Conservation (phyloP, 2,888 invertebrate genomes). For the Diaperis boleti region DNA sequence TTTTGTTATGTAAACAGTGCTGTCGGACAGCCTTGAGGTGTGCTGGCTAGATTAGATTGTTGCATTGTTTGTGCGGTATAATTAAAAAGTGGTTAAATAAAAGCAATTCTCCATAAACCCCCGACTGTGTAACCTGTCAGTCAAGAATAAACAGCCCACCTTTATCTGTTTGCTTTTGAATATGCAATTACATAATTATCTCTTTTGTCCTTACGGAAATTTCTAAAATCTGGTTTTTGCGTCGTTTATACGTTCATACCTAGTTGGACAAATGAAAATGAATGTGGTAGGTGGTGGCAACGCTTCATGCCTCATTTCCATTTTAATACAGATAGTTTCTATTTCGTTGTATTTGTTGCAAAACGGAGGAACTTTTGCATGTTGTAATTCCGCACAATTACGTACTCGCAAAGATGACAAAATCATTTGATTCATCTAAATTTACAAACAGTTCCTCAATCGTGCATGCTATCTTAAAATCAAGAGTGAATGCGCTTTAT, state of each 20-base stretch:
- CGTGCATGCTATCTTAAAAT: too few relatives aligned
- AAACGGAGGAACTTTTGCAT: slow-evolving; percentile 29
- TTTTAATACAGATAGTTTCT: slow-evolving; percentile 25
- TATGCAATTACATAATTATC: too few relatives aligned
- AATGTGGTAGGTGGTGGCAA: slow-evolving; percentile 1
- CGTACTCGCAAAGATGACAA: slow-evolving; percentile 1
- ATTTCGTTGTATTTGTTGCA: slow-evolving; percentile 26
- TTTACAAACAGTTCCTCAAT: too few relatives aligned
- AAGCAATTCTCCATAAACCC: too few relatives aligned
- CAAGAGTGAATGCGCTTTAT: too few relatives aligned
- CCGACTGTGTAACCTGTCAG: too few relatives aligned
- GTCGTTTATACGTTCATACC: too few relatives aligned
- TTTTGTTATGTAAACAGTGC: slow-evolving; percentile 62
- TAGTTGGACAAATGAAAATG: slow-evolving; percentile 9
- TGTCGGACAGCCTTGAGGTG: slow-evolving; percentile 33
- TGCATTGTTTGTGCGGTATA: background rate
- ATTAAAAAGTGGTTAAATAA: too few relatives aligned
- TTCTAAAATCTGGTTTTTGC: too few relatives aligned
- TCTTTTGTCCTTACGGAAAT: too few relatives aligned
- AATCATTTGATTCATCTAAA: background rate
- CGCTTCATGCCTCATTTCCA: slow-evolving; percentile 20
- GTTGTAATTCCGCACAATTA: slow-evolving; percentile 12
- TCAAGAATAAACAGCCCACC: too few relatives aligned
- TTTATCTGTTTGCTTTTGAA: too few relatives aligned
- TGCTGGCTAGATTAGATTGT: slow-evolving; percentile 2